These are phyloP conservation scores for Syrmaticus mikado DNA, from an alignment of 2,113 vertebrate genomes.

Conservation along the genomic window DNA sequence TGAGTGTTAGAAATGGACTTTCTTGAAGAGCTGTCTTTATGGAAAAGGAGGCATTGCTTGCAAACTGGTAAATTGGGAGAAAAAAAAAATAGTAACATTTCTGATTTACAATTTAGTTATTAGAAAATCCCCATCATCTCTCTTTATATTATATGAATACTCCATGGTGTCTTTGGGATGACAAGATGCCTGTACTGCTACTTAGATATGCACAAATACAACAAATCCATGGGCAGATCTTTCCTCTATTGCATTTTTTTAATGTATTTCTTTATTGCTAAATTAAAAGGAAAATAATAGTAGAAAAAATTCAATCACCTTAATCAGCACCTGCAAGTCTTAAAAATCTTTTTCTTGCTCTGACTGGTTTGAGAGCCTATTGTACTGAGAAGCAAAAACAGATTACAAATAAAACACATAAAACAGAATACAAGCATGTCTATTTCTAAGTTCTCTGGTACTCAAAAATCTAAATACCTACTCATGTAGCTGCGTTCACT, in stretches of 20 bases:
- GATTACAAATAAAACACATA: not conserved
- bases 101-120: not conserved
- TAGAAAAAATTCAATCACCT: not conserved
- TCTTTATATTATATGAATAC: not conserved
- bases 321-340: not conserved
- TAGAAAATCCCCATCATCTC: not conserved
- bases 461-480: not conserved
- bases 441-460: not conserved
- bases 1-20: not conserved
- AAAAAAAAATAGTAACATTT: not conserved
- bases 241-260: not conserved
- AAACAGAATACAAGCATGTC: not conserved
- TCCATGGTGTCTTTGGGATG: not conserved
- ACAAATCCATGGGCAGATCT: not conserved
- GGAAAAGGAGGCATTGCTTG: not conserved
- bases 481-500: not conserved
- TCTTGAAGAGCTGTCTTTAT: not conserved
- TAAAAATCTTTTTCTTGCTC: not conserved
- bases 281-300: not conserved
- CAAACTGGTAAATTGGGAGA: fast-evolving
- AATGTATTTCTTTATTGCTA: not conserved
- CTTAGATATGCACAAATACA: not conserved
- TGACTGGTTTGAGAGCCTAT: not conserved
- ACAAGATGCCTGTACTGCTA: not conserved
- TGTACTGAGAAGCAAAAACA: fast-evolving